A percentile compares a stretch with the other conserved stretches of the same genome.
These are phyloP conservation scores for Platycheirus rosarum DNA, from an alignment of 2,888 invertebrate species.

Conservation along the genomic window DNA sequence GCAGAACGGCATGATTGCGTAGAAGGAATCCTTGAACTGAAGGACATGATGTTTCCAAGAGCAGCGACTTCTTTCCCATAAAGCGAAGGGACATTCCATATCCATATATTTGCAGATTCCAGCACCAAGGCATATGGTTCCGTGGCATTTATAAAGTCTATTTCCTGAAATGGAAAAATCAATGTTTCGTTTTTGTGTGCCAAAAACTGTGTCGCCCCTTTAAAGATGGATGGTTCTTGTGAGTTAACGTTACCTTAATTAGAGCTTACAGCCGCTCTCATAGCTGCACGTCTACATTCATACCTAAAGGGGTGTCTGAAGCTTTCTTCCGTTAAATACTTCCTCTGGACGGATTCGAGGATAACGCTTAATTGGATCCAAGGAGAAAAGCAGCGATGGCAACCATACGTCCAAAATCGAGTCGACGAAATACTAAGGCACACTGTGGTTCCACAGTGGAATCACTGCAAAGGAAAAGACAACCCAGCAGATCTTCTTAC, in stretches of 20 bases:
- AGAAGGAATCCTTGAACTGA: conserved; percentile 14
- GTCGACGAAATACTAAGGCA: conserved; percentile 12
- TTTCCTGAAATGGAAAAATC: neutral
- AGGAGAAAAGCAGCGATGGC: conserved; percentile 19
- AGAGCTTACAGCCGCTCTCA: conserved; percentile 6
- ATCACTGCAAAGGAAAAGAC: conserved; percentile 14
- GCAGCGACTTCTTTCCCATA: conserved; percentile 1
- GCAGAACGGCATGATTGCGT: conserved; percentile 30
- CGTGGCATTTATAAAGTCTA: conserved; percentile 1
- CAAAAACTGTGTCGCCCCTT: conserved; percentile 28
- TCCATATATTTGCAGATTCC: conserved; percentile 37
- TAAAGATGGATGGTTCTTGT: conserved; percentile 8
- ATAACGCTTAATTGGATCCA: conserved; percentile 28
- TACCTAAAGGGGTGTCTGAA: conserved; percentile 6
- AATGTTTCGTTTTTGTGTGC: conserved; percentile 9
- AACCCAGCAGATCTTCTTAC: conserved; percentile 23
- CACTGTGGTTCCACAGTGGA: conserved; percentile 11
- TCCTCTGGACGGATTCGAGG: conserved; percentile 28
- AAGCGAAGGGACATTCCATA: conserved; percentile 13
- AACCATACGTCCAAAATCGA: conserved; percentile 26
- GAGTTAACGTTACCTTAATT: conserved; percentile 14
- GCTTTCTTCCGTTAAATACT: neutral
- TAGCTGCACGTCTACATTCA: conserved; percentile 9
- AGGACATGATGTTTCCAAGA: conserved; percentile 17
- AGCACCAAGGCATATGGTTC: conserved; percentile 22